phyloP scores from a whole-genome alignment of 2,113 vertebrate genomes.

The Octodon degus region DNA sequence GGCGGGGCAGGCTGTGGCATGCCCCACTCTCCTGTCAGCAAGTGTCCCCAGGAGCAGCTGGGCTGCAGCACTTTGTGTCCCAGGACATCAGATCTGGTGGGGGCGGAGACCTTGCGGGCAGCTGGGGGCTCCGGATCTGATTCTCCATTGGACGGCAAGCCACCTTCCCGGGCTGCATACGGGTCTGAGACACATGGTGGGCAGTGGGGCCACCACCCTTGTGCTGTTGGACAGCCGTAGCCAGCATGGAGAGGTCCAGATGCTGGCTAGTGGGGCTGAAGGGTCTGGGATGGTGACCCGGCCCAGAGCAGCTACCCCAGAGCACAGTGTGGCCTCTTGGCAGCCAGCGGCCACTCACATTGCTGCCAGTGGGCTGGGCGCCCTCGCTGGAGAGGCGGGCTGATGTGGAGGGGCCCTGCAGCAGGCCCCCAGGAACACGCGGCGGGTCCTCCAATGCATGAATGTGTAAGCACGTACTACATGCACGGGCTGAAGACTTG shows the following conservation, averaged over 20 bases:
- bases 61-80: neutral
- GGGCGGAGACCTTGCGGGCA: rapidly evolving
- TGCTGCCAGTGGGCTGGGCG: rapidly evolving
- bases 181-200: rapidly evolving
- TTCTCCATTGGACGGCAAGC: rapidly evolving
- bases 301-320: neutral
- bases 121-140: rapidly evolving
- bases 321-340: neutral
- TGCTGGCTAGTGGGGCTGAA: neutral
- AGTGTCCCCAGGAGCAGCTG: too few relatives aligned
- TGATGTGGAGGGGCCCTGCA: neutral
- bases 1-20: neutral
- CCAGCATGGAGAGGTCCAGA: rapidly evolving
- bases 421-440: neutral
- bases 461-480: neutral
- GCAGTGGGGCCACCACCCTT: rapidly evolving
- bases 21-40: neutral
- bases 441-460: neutral
- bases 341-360: neutral
- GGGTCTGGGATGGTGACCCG: neutral
- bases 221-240: neutral
- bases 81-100: neutral
- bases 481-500: neutral
- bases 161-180: neutral
- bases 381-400: neutral